These are phyloP conservation scores for Drosophila rufa DNA, from an alignment of 1,140 invertebrate species.

Conservation along the genomic window DNA sequence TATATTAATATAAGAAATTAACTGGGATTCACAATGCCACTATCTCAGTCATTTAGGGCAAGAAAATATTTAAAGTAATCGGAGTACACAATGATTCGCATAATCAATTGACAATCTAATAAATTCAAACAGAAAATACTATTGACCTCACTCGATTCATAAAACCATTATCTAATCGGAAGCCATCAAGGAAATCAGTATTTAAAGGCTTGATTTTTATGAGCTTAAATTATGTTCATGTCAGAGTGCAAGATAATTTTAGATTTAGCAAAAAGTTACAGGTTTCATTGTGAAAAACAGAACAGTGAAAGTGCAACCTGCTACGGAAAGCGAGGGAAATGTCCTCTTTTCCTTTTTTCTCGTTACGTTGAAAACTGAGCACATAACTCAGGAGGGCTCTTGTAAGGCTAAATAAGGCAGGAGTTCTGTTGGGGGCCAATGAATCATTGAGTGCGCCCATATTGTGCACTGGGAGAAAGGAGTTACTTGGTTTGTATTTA, in stretches of 20 bases:
- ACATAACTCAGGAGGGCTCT: conserved; percentile 38
- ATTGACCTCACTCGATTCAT: conserved; percentile 3
- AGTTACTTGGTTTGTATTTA: background rate
- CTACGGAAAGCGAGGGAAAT: conserved; percentile 46
- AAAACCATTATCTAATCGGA: conserved; percentile 20
- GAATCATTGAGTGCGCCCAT: conserved; percentile 67
- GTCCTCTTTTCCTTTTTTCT: conserved; percentile 34
- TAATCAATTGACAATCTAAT: conserved; percentile 7
- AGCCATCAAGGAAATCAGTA: conserved; percentile 13
- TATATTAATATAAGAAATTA: background rate
- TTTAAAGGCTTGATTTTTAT: conserved; percentile 3
- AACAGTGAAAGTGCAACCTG: conserved; percentile 79
- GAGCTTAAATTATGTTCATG: background rate
- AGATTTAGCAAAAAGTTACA: conserved; percentile 1
- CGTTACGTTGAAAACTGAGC: conserved; percentile 52
- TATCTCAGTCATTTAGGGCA: conserved; percentile 3
- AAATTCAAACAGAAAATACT: conserved; percentile 9
- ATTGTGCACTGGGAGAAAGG: conserved; percentile 38
- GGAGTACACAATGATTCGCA: background rate
- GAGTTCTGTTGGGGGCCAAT: conserved; percentile 67
- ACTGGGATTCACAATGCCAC: background rate
- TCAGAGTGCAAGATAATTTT: background rate
- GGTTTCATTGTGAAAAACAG: conserved; percentile 20
- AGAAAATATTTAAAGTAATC: conserved; percentile 3
- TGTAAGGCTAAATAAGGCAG: conserved; percentile 36